Conservation (phyloP, 2,797 vertebrate species). For the Cheirogaleus major region DNA sequence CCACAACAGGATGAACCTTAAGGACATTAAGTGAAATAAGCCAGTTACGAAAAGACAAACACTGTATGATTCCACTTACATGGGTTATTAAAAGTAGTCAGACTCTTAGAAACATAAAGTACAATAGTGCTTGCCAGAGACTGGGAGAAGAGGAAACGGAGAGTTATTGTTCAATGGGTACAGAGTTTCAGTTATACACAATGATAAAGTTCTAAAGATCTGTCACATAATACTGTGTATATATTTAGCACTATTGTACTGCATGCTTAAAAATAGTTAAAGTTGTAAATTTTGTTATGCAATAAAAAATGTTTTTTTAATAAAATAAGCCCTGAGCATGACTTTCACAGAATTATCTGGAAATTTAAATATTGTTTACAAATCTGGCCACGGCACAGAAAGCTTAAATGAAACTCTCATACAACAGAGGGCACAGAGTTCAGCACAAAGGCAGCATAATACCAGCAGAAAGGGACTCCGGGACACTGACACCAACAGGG, state of each 20-base stretch:
- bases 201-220: background rate
- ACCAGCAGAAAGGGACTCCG: background rate
- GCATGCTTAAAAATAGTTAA: background rate
- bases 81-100: background rate
- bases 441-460: background rate
- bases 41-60: background rate
- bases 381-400: background rate
- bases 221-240: background rate
- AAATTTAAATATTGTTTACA: background rate
- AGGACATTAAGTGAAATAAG: background rate
- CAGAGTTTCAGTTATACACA: background rate
- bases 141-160: no score
- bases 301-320: background rate
- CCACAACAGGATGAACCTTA: background rate
- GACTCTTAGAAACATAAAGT: background rate
- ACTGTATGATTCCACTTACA: background rate
- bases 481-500: background rate
- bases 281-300: background rate
- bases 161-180: background rate
- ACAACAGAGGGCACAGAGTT: background rate
- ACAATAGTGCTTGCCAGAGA: background rate
- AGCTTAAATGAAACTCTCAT: background rate
- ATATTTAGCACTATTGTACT: background rate
- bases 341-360: background rate
- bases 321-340: background rate